Conservation (phyloP, 2,113 vertebrate genomes). For the Aptenodytes patagonicus region DNA sequence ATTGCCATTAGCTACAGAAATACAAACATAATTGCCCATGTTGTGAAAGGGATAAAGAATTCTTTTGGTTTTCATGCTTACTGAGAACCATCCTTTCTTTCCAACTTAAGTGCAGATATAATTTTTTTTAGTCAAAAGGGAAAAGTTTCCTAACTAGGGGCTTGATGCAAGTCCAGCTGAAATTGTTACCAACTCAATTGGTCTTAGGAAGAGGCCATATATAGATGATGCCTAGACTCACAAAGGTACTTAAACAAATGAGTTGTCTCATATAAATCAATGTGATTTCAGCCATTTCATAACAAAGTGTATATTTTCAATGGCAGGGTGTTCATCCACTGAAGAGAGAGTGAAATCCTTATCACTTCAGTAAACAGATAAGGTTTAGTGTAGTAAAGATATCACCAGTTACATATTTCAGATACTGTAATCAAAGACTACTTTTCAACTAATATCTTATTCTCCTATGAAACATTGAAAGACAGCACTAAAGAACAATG, state of each 20-base stretch:
- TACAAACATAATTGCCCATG: neutral
- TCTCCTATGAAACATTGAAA: neutral
- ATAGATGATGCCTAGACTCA: neutral
- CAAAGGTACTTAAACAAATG: neutral
- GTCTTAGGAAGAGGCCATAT: neutral
- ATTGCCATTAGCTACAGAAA: neutral
- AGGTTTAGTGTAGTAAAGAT: neutral
- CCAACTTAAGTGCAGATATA: neutral
- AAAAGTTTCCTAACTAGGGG: neutral
- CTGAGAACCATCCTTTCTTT: neutral
- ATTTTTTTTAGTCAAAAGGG: neutral
- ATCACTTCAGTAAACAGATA: neutral
- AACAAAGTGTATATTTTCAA: neutral
- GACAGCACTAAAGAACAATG: neutral
- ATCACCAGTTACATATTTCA: neutral
- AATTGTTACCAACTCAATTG: neutral
- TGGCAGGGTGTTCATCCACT: neutral
- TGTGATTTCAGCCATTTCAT: neutral
- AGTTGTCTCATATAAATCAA: neutral
- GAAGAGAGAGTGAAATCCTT: neutral
- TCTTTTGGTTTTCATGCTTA: neutral
- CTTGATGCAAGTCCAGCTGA: neutral
- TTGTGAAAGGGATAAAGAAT: neutral
- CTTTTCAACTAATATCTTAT: neutral
- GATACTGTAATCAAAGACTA: neutral